Conservation (phyloP, 2,797 vertebrate species). For the Sparidentex hasta region DNA sequence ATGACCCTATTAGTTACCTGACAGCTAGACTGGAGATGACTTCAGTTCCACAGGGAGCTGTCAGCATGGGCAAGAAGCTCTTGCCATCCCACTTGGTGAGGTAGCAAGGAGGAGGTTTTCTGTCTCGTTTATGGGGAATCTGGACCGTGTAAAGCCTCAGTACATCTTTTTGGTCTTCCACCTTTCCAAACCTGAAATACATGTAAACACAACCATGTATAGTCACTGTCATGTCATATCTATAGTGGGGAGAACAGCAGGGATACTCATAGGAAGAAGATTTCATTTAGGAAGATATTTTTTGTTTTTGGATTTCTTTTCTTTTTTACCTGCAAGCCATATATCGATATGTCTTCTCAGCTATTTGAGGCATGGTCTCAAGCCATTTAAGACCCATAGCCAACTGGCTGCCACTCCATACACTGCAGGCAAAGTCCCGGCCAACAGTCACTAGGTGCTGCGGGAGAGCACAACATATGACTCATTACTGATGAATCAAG, state of each 20-base stretch:
- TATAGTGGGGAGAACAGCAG: neutral
- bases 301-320: neutral
- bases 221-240: neutral
- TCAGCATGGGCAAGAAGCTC: conserved; percentile 92
- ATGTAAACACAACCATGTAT: neutral
- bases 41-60: conserved; percentile 91
- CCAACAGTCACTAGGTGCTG: conserved; percentile 91
- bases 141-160: conserved; percentile 95
- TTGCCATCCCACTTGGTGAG: conserved; percentile 96
- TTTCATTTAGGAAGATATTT: neutral
- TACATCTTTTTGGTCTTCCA: conserved; percentile 89
- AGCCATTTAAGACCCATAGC: conserved; percentile 90
- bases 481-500: neutral
- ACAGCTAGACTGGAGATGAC: conserved; percentile 92
- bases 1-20: conserved; percentile 82
- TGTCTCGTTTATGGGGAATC: conserved; percentile 94
- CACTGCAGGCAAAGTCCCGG: conserved; percentile 92
- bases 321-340: conserved; percentile 92
- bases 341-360: conserved; percentile 91
- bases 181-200: conserved; percentile 88
- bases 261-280: too few species aligned
- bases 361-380: conserved; percentile 88
- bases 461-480: conserved; percentile 1
- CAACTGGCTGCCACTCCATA: conserved; percentile 93
- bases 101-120: conserved; percentile 92